Evolutionary conservation across 1,140 invertebrate genomes (phyloP), one percentile per base, ranked within the genome.

Genomic region (Drosophila miranda): DNA sequence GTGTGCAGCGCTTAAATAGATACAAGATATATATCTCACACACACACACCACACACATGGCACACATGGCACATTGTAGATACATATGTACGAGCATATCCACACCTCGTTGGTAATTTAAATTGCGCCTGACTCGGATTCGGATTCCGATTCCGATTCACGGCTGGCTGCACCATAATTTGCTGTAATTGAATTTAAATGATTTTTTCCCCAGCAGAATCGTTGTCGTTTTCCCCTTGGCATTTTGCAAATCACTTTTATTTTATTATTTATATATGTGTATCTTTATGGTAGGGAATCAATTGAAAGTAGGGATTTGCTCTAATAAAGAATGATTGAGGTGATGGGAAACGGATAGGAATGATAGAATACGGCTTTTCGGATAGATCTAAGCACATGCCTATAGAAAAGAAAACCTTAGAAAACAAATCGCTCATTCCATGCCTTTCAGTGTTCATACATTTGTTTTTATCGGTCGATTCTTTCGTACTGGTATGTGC

Each of bases 161-260:
- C 13, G 14, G n/a, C 9, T 7, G 44, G 50, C 28, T 48, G 42
- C 21, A 28, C 72, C 46, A 48, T 76, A 84, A 79, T 79, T 79
- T 78, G 41, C 66, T 45, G 49, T 84, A 84, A 84, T 80, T 77
- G 76, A 73, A 84, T 84, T 84, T 62, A 62, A 73, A 77, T 56
- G 56, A 76, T 75, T 76, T 77, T 76, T 74, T 46, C 46, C 42
- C 16, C 16, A 46, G 38, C 8, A 38, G 11, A 13, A 13, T 13
- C 11, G 34, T 11, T 13, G 9, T 30, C 19, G 48, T 7, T 52
- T 56, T 8, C n/a, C n/a, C 38, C 16, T 41, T 57, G 26, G 54
- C 23, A 30, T 34, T 34, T 30, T 28, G 42, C 6, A 56, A 46
- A 57, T 21, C 11, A 11, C 28, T 28, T 38, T 34, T 52, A 38